phyloP scores from a whole-genome alignment of 37 sponge, comb jelly and placozoan genomes.

The Axinella damicornis region DNA sequence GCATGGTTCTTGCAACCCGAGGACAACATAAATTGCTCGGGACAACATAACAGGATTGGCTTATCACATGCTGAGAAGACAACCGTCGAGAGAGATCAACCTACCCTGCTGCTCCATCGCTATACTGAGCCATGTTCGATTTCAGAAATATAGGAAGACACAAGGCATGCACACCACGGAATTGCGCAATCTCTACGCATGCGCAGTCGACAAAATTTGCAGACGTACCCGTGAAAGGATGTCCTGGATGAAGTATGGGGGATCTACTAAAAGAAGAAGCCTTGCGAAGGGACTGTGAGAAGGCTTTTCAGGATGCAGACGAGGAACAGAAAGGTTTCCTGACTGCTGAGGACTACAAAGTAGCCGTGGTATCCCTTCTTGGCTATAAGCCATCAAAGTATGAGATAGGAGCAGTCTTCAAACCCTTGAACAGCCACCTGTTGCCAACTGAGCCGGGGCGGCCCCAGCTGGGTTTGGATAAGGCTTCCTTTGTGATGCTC shows the following conservation, averaged over 20 bases:
- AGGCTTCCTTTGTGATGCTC: constrained; percentile 30
- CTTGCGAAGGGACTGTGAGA: background rate
- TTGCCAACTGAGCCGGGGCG: constrained; percentile 11
- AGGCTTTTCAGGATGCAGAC: constrained; percentile 64
- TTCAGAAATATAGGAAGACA: background rate
- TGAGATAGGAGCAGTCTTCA: constrained; percentile 47
- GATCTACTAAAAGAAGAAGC: background rate
- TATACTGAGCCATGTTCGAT: constrained; percentile 14
- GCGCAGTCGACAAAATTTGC: constrained; percentile 1
- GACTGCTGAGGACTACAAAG: constrained; percentile 75
- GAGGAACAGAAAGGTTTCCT: constrained; percentile 36
- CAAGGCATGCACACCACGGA: constrained; percentile 29
- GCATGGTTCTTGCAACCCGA: no score
- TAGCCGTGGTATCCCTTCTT: constrained; percentile 59
- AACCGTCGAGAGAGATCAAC: background rate
- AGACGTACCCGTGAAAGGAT: background rate
- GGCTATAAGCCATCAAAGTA: constrained; percentile 86
- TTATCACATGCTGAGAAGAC: no score
- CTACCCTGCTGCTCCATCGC: constrained; percentile 15
- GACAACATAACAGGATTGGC: no score
- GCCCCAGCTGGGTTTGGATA: no score
- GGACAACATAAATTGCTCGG: no score
- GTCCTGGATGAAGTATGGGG: background rate
- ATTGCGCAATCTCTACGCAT: constrained; percentile 34
- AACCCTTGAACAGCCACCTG: background rate